phyloP scores from a whole-genome alignment of 2,888 invertebrate genomes.

The Busseola fusca region DNA sequence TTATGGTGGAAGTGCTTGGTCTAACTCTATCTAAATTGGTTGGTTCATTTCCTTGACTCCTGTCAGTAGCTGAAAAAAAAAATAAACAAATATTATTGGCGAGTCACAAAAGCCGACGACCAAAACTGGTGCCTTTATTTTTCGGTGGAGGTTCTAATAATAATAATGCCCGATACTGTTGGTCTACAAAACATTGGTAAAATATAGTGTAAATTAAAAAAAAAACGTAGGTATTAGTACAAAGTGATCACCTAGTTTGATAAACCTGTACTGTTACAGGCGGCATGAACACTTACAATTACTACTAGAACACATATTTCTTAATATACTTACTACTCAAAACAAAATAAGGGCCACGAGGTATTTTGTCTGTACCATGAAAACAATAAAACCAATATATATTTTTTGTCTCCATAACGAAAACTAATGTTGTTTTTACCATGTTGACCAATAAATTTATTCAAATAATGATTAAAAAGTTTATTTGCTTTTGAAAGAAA shows the following conservation, averaged over 20 bases:
- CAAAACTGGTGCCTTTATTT: background rate
- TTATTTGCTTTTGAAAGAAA: no score
- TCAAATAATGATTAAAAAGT: no score
- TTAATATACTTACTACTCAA: background rate
- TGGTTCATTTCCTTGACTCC: constrained; percentile 19
- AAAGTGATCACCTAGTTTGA: background rate
- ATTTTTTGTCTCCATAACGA: no score
- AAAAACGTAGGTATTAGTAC: background rate
- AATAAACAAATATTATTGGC: background rate
- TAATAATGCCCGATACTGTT: background rate
- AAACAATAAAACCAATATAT: no score
- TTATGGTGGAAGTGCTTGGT: constrained; percentile 29
- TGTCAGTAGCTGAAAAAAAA: constrained; percentile 36
- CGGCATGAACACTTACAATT: background rate
- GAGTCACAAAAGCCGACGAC: background rate
- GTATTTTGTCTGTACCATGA: no score
- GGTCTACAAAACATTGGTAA: background rate
- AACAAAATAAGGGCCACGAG: no score
- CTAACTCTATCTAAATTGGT: constrained; percentile 21
- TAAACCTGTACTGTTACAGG: no score
- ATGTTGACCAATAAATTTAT: no score
- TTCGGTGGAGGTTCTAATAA: background rate
- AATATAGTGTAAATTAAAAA: background rate
- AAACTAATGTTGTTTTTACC: no score
- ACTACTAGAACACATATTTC: background rate